A percentile compares a stretch with the other conserved stretches of the same genome.
Evolutionary conservation across 2,113 vertebrate genomes (phyloP).

Genomic region (Prolemur simus): DNA sequence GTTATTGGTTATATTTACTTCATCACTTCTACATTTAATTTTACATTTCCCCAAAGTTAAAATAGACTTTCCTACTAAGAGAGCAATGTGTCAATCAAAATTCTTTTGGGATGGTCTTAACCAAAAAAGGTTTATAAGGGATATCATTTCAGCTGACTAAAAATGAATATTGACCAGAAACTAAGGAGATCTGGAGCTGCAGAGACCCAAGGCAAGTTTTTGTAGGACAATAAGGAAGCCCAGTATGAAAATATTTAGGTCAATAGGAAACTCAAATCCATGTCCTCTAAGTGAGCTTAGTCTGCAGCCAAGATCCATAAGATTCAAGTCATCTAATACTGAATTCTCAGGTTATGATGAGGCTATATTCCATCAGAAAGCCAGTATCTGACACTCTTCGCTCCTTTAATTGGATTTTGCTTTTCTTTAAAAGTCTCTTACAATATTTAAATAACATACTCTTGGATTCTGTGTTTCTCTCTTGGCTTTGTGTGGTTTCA

Average conservation of each 20-base stretch:
- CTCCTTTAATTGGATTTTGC: background rate
- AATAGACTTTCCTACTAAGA: background rate
- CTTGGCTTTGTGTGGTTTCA: background rate
- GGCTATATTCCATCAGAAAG: background rate
- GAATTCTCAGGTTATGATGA: background rate
- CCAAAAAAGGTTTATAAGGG: background rate
- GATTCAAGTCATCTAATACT: background rate
- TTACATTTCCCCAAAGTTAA: background rate
- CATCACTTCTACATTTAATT: background rate
- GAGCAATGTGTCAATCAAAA: background rate
- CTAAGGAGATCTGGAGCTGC: background rate
- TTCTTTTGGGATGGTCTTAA: background rate
- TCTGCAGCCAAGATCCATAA: background rate
- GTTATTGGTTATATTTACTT: background rate
- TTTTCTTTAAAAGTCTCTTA: background rate
- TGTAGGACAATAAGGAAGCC: background rate
- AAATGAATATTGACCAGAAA: background rate
- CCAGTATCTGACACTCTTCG: background rate
- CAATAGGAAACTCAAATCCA: background rate
- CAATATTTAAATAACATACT: background rate
- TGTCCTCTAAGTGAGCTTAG: background rate
- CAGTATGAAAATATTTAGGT: background rate
- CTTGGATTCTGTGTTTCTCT: background rate
- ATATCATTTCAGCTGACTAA: background rate
- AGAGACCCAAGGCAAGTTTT: background rate